Base-by-base conservation (phyloP, 2,113 vertebrate species). In the Etheostoma spectabile region DNA sequence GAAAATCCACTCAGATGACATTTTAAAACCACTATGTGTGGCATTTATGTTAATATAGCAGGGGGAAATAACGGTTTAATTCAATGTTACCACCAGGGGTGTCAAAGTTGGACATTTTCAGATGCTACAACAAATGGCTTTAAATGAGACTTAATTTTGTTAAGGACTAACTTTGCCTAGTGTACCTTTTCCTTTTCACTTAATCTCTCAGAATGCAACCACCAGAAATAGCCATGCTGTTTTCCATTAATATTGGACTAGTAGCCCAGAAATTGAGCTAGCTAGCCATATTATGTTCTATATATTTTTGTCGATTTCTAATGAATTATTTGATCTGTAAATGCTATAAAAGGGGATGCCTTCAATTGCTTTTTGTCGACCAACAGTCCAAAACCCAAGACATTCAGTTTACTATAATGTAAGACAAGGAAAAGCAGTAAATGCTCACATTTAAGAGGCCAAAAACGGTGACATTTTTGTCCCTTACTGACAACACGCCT, bases 121-220 rank as follows among this genome's bases (percentile, higher is more conserved):
- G 51, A 62, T 67, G n/a, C 14, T 4, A 30, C 63, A n/a, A 68
- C 19, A 55, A 15, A 24, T 63, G n/a, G 35, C 56, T 68, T 24
- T 27, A 59, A n/a, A n/a, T n/a, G n/a, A n/a, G n/a, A n/a, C n/a
- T n/a, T n/a, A n/a, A n/a, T n/a, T n/a, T n/a, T n/a, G n/a, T n/a
- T n/a, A n/a, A n/a, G n/a, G n/a, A n/a, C n/a, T n/a, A 66, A 38
- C 22, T 2, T 48, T 45, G 11, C 33, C 27, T 27, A 6, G 2
- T 22, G 6, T 22, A 67, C 21, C 51, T 69, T 35, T 53, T 84
- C 12, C 30, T 52, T 48, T 46, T 57, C 66, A 73, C n/a, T 35
- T 56, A 14, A 73, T 77, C 12, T 55, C 59, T 64, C 75, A 71
- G 19, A 79, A 79, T 74, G n/a, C 70, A 69, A 53, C 42, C 52